Evolutionary conservation across 2,888 invertebrate genomes (phyloP).

Genomic region (Hirtodrosophila trivittata): DNA sequence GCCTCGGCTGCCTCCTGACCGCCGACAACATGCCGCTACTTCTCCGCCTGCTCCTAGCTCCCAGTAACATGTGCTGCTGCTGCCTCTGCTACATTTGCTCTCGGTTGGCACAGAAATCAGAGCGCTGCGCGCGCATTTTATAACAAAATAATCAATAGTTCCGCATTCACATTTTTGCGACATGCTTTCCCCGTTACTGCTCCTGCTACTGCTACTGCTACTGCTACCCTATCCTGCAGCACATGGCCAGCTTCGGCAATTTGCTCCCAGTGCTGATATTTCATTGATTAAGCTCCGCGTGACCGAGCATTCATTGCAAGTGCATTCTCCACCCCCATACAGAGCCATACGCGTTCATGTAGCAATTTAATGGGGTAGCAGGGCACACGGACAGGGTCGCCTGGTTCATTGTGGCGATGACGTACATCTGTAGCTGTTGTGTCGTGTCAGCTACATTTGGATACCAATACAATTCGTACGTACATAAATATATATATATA

Average conservation of each 20-base stretch:
- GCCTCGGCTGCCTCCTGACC: constrained; percentile 66
- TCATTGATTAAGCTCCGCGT: constrained; percentile 66
- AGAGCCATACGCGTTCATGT: constrained; percentile 11
- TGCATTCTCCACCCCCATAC: constrained; percentile 31
- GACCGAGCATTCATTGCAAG: constrained; percentile 55
- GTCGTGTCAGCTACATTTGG: not conserved
- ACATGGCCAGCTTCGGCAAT: constrained; percentile 1
- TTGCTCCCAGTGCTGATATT: constrained; percentile 13
- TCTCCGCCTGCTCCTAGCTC: constrained; percentile 20
- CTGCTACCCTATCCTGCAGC: not conserved
- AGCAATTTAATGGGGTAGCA: constrained; percentile 20
- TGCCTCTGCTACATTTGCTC: constrained; percentile 16
- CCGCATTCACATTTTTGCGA: constrained; percentile 60
- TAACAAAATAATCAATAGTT: constrained; percentile 72
- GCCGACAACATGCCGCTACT: constrained; percentile 70
- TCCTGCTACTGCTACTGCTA: no score
- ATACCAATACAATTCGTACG: constrained; percentile 6
- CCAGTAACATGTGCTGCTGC: constrained; percentile 12
- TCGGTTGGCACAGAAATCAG: constrained; percentile 66
- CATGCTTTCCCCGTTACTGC: no score
- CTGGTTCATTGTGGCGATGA: constrained; percentile 16
- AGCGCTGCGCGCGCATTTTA: constrained; percentile 79
- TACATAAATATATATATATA: constrained; percentile 20
- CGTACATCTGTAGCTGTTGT: constrained; percentile 9
- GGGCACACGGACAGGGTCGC: constrained; percentile 32